Evolutionary conservation across 2,113 vertebrate species (phyloP), one percentile per base, ranked within the genome.

Genomic region (Deroptyus accipitrinus): DNA sequence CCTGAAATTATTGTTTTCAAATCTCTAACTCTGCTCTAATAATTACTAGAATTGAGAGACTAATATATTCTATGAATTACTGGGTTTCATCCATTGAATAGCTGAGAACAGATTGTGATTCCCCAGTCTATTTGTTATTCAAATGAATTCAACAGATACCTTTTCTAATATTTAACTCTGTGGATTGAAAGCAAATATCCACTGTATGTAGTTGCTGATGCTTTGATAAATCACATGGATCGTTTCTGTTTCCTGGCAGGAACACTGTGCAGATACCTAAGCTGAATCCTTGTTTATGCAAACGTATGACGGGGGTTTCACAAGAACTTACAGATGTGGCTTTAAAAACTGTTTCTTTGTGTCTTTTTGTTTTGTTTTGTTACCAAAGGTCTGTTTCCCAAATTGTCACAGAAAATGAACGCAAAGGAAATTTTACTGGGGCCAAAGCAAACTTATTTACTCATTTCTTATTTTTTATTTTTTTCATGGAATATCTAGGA

Each of bases 61-160:
- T 94, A 84, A 96, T 94, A 62, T 83, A 94, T 97, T 94, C 86
- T 91, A 85, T 88, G 79, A 96, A 91, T 97, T 88, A 54, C 69
- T 55, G 83, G 4, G 62, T 93, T 91, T 82, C 79, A 44, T 66
- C 80, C 77, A 77, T 33, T 88, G 77, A 96, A 92, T 87, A 89
- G 74, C 92, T 73, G 85, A 82, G 95, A 96, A 94, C 95, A 96
- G 92, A 94, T 85, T 96, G 94, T 94, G 91, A 91, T 92, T 96
- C 92, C 91, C 78, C 3, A 2, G 86, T 96, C 94, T 95, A 79
- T 94, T 96, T 94, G 95, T 49, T 96, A 96, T 96, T 97, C 95
- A 96, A 93, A 93, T 96, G 57, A 93, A 92, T 95, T 95, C 94
- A 92, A 92, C 66, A 94, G 94, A 96, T 96, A 97, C 88, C 88